A percentile compares a stretch with the other conserved stretches of the same genome.
Evolutionary conservation across 2,113 vertebrate species (phyloP).

Genomic region (Paratilapia polleni): DNA sequence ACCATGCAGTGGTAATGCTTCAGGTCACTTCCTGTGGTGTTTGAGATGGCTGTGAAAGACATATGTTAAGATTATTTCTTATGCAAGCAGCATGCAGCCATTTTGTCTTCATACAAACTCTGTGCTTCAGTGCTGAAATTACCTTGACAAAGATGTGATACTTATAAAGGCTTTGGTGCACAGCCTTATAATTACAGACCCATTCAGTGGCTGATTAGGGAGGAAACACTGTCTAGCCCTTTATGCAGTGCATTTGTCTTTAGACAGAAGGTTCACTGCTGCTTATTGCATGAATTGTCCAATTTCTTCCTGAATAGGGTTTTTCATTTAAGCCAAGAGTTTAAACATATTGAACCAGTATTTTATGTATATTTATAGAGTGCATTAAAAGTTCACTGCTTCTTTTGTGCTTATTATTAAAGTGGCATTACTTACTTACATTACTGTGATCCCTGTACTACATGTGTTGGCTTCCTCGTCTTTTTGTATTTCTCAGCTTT

Average conservation of each 20-base stretch:
- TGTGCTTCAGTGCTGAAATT: neutral
- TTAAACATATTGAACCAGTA: neutral
- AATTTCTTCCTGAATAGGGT: neutral
- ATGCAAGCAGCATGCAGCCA: neutral
- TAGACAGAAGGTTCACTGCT: neutral
- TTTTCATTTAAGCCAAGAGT: neutral
- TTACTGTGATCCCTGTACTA: neutral
- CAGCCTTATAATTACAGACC: constrained; percentile 9
- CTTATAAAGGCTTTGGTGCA: constrained; percentile 2
- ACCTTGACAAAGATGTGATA: constrained; percentile 13
- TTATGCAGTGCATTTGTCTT: neutral
- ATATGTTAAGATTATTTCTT: constrained; percentile 42
- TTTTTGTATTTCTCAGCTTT: neutral
- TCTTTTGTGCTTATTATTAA: neutral
- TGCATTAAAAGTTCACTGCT: neutral
- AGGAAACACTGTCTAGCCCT: neutral
- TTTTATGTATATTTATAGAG: neutral
- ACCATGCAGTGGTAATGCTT: neutral
- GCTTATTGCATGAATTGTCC: neutral
- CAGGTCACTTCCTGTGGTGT: constrained; percentile 34
- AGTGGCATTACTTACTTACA: neutral
- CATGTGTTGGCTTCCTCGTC: neutral
- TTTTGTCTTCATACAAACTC: constrained; percentile 15
- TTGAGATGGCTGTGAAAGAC: neutral
- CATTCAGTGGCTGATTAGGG: neutral